Evolutionary conservation across 2,888 invertebrate genomes (phyloP).

Genomic region (Choreutis nemorana): DNA sequence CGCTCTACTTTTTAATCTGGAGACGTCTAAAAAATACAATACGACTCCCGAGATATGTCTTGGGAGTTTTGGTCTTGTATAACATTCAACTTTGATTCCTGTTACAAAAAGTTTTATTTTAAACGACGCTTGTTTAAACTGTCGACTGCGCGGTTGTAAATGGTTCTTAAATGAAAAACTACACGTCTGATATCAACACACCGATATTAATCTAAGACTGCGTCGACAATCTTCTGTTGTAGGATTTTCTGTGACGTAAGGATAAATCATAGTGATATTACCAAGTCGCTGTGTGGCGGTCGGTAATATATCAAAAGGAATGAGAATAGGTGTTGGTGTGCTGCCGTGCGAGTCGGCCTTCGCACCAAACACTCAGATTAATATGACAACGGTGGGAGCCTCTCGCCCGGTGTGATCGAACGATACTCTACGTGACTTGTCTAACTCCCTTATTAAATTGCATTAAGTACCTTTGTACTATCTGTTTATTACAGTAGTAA

Average conservation of each 20-base stretch:
- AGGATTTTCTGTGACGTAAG: slow-evolving; percentile 30
- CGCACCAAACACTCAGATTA: too few species aligned
- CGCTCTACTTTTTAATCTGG: slow-evolving; percentile 58
- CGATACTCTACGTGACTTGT: too few species aligned
- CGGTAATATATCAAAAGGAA: slow-evolving; percentile 43
- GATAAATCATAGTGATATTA: slow-evolving; percentile 49
- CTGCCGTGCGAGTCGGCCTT: too few species aligned
- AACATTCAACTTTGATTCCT: not conserved
- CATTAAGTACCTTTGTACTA: too few species aligned
- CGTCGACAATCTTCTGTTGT: slow-evolving; percentile 30
- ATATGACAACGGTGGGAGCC: too few species aligned
- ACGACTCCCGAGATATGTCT: slow-evolving; percentile 34
- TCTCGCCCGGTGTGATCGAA: too few species aligned
- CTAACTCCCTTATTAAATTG: too few species aligned
- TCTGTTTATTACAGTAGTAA: too few species aligned
- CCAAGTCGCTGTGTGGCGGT: slow-evolving; percentile 35
- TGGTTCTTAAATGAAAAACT: slow-evolving; percentile 28
- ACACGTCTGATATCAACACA: slow-evolving; percentile 28
- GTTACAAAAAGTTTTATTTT: not conserved
- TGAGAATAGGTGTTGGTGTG: slow-evolving; percentile 30
- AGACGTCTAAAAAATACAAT: slow-evolving; percentile 56
- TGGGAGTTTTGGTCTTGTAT: too few species aligned
- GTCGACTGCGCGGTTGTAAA: slow-evolving; percentile 16
- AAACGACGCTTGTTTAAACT: not conserved
- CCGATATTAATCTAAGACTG: slow-evolving; percentile 33